A percentile compares a stretch with the other conserved stretches of the same genome.
Evolutionary conservation across 1,140 invertebrate genomes (phyloP).

Genomic region (Caenorhabditis elegans): WBcel235 BX284606.5:4526001-4526500

Average conservation of each 20-base stretch:
- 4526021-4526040: slow-evolving; percentile 92
- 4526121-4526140: slow-evolving; percentile 74
- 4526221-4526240: background rate
- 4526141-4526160: slow-evolving; percentile 63
- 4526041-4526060: slow-evolving; percentile 74
- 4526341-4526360: slow-evolving; percentile 3
- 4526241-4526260: background rate
- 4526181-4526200: slow-evolving; percentile 57
- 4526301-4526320: background rate
- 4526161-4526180: slow-evolving; percentile 63
- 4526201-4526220: slow-evolving; percentile 42
- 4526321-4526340: background rate
- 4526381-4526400: background rate
- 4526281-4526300: background rate
- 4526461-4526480: slow-evolving; percentile 33
- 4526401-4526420: slow-evolving; percentile 19
- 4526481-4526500: slow-evolving; percentile 29
- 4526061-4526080: slow-evolving; percentile 83
- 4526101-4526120: slow-evolving; percentile 87
- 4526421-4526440: slow-evolving; percentile 19
- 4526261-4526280: slow-evolving; percentile 10
- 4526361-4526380: background rate
- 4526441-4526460: slow-evolving; percentile 26
- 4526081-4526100: slow-evolving; percentile 90
- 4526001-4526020: slow-evolving; percentile 78